Evolutionary conservation across 1,140 invertebrate genomes (phyloP).

Genomic region (Adelges cooleyi): DNA sequence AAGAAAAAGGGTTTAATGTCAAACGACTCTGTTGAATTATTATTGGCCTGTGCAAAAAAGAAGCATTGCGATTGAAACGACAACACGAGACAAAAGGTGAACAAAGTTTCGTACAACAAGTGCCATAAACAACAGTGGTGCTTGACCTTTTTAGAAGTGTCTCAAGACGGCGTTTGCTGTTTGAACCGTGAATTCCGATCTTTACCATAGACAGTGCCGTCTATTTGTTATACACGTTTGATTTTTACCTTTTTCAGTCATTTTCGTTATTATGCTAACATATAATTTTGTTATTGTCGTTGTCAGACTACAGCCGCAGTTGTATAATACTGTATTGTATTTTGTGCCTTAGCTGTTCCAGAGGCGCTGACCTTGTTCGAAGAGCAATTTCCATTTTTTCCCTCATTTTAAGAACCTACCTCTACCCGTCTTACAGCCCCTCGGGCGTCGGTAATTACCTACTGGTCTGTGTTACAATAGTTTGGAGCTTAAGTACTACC

Average conservation of each 20-base stretch:
- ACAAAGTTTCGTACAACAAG: slow-evolving; percentile 1
- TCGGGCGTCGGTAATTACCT: not conserved
- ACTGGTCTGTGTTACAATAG: not conserved
- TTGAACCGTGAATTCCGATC: slow-evolving; percentile 4
- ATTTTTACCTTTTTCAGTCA: not conserved
- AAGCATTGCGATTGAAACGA: too few relatives aligned
- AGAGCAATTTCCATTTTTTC: not conserved
- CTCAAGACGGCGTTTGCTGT: not conserved
- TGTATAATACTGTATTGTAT: too few relatives aligned
- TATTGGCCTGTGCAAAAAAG: too few relatives aligned
- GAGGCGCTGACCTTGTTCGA: slow-evolving; percentile 2
- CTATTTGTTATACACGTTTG: not conserved
- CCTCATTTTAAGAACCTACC: not conserved
- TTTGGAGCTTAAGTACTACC: too few relatives aligned
- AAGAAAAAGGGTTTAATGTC: too few relatives aligned
- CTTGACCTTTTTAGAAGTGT: not conserved
- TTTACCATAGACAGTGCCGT: not conserved
- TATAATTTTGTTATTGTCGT: not conserved
- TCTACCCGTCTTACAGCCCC: not conserved
- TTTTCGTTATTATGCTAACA: not conserved
- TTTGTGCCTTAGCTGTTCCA: not conserved
- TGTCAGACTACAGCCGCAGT: too few relatives aligned
- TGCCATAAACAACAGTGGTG: not conserved
- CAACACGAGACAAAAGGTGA: not conserved
- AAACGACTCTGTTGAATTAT: too few relatives aligned